Percentiles rank a stretch among this genome's conserved stretches.
phyloP scores from a whole-genome alignment of 2,888 invertebrate genomes.

The Amphipyra tragopoginis region DNA sequence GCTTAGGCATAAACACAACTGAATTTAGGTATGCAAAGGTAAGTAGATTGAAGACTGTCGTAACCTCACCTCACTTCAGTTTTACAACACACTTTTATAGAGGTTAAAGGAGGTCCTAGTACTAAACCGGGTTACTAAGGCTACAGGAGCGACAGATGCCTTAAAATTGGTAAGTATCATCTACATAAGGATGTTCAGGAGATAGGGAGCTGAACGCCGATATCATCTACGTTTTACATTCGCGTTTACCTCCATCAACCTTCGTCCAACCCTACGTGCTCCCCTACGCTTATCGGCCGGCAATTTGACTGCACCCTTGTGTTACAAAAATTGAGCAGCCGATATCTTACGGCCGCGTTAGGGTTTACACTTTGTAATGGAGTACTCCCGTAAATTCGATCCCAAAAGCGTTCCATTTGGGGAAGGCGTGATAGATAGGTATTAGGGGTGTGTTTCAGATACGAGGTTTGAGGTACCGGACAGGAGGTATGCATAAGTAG shows the following conservation, averaged over 20 bases:
- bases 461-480: slow-evolving; percentile 39
- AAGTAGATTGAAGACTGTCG: slow-evolving; percentile 36
- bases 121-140: slow-evolving; percentile 29
- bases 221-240: slow-evolving; percentile 56
- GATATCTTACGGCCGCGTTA: slow-evolving; percentile 56
- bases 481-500: slow-evolving; percentile 36
- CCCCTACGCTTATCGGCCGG: slow-evolving; percentile 62
- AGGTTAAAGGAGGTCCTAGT: slow-evolving; percentile 33
- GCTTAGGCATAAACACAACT: slow-evolving; percentile 15
- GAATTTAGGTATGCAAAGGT: slow-evolving; percentile 40
- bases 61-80: slow-evolving; percentile 51
- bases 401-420: slow-evolving; percentile 54
- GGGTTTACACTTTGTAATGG: slow-evolving; percentile 63
- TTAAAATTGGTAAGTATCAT: slow-evolving; percentile 39
- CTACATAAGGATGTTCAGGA: slow-evolving; percentile 28
- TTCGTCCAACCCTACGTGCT: slow-evolving; percentile 63
- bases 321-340: slow-evolving; percentile 65
- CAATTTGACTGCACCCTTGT: slow-evolving; percentile 67
- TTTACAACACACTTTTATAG: slow-evolving; percentile 40
- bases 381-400: slow-evolving; percentile 59
- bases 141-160: slow-evolving; percentile 19
- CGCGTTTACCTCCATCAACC: slow-evolving; percentile 69
- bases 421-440: slow-evolving; percentile 56
- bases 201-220: slow-evolving; percentile 25
- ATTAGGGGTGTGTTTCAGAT: slow-evolving; percentile 49